phyloP scores from a whole-genome alignment of 2,888 invertebrate genomes.

The Drosophila lutescens region DNA sequence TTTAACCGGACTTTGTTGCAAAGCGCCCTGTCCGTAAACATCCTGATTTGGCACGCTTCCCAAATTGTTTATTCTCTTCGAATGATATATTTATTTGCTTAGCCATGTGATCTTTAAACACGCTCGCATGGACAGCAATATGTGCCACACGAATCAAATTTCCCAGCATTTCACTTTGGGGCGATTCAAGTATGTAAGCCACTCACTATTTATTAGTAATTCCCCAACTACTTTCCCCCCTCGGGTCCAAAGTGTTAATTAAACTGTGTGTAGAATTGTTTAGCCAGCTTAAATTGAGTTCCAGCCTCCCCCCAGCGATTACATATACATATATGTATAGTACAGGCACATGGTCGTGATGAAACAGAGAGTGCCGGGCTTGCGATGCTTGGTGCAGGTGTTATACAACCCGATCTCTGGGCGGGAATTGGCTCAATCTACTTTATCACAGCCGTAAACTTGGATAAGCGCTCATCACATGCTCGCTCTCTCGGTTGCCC shows the following conservation, averaged over 20 bases:
- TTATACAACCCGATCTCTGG: slow-evolving; percentile 40
- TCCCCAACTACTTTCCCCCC: background rate
- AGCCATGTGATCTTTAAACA: background rate
- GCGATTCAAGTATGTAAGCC: background rate
- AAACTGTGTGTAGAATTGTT: slow-evolving; percentile 58
- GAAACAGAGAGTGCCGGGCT: slow-evolving; percentile 4
- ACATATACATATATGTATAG: background rate
- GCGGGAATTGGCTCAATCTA: slow-evolving; percentile 25
- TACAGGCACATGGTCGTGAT: background rate
- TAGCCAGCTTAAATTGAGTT: slow-evolving; percentile 40
- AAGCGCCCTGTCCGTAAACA: background rate
- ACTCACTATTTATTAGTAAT: background rate
- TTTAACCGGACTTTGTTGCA: background rate
- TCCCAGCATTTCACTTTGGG: background rate
- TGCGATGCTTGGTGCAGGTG: slow-evolving; percentile 8
- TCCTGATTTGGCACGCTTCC: background rate
- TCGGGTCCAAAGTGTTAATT: slow-evolving; percentile 56
- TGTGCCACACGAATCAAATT: background rate
- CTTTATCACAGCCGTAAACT: slow-evolving; percentile 14
- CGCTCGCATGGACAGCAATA: too few relatives aligned
- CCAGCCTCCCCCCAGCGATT: slow-evolving; percentile 9
- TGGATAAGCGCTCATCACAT: slow-evolving; percentile 24
- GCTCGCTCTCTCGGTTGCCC: background rate
- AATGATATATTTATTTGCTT: background rate
- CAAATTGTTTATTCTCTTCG: too few relatives aligned